Percentiles rank a stretch among this genome's conserved stretches.
phyloP scores from a whole-genome alignment of 2,888 invertebrate species.

The Portevinia maculata region DNA sequence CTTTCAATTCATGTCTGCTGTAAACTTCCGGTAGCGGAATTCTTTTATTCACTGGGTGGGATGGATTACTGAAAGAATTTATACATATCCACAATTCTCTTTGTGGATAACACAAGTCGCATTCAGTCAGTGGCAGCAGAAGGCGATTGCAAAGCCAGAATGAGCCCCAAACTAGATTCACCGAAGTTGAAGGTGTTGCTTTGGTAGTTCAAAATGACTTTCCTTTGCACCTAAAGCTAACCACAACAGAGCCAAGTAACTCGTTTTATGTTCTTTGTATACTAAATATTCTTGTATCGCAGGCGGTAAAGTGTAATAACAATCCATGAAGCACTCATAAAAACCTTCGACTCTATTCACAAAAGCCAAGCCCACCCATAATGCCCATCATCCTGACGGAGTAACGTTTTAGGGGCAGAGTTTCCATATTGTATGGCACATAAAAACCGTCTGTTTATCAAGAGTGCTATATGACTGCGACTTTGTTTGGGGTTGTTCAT shows the following conservation, averaged over 20 bases:
- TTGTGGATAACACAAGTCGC: slow-evolving; percentile 60
- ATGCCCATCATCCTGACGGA: slow-evolving; percentile 17
- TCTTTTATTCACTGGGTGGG: slow-evolving; percentile 51
- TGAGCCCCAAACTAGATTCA: slow-evolving; percentile 45
- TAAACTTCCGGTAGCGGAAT: slow-evolving; percentile 20
- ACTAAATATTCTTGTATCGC: slow-evolving; percentile 40
- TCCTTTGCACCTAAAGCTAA: slow-evolving; percentile 27
- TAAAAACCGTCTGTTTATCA: slow-evolving; percentile 69
- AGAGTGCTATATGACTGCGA: slow-evolving; percentile 45
- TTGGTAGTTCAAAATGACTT: slow-evolving; percentile 62
- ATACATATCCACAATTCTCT: slow-evolving; percentile 67
- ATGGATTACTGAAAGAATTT: slow-evolving; percentile 63
- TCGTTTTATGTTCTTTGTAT: slow-evolving; percentile 55
- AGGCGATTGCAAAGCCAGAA: slow-evolving; percentile 34
- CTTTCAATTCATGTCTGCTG: slow-evolving; percentile 53
- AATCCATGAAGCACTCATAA: slow-evolving; percentile 64
- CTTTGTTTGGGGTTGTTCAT: slow-evolving; percentile 53
- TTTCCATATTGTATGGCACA: slow-evolving; percentile 56
- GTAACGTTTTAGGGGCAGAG: slow-evolving; percentile 42
- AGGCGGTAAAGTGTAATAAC: slow-evolving; percentile 66
- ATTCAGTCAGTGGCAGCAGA: slow-evolving; percentile 30
- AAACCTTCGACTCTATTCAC: slow-evolving; percentile 52
- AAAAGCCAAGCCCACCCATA: slow-evolving; percentile 30
- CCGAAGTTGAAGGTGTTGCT: slow-evolving; percentile 71
- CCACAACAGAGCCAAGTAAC: slow-evolving; percentile 65